Conservation (phyloP, 2,888 invertebrate genomes). For the Drosophila stalkeri region DNA sequence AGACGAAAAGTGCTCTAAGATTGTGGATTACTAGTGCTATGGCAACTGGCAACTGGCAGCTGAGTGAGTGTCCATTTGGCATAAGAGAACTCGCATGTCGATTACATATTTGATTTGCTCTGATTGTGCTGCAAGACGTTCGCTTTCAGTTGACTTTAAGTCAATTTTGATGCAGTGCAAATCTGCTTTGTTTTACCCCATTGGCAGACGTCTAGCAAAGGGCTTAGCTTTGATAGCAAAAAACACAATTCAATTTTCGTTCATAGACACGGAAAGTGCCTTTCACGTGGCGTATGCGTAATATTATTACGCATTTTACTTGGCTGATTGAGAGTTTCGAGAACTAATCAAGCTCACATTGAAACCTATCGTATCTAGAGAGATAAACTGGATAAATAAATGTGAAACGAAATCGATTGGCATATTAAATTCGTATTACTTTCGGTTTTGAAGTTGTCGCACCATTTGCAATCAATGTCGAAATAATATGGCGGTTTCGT, state of each 20-base stretch:
- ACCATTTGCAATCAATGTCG: conserved; percentile 76
- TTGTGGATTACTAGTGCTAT: conserved; percentile 26
- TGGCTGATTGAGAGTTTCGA: neutral
- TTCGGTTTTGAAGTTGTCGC: conserved; percentile 43
- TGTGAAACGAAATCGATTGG: conserved; percentile 42
- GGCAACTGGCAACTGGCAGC: neutral
- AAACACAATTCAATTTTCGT: conserved; percentile 56
- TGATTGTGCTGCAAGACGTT: conserved; percentile 40
- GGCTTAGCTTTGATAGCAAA: conserved; percentile 36
- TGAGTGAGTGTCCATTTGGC: conserved; percentile 21
- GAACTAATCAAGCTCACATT: conserved; percentile 3
- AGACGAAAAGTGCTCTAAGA: neutral
- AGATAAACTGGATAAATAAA: conserved; percentile 11
- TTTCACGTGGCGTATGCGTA: conserved; percentile 48
- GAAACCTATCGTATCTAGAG: neutral
- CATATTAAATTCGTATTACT: conserved; percentile 54
- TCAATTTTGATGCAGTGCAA: conserved; percentile 37
- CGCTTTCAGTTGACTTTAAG: conserved; percentile 36
- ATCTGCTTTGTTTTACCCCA: conserved; percentile 8
- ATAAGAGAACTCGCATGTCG: conserved; percentile 30
- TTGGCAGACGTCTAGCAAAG: conserved; percentile 27
- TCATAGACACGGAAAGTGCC: conserved; percentile 2
- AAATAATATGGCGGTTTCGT: conserved; percentile 77
- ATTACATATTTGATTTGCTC: conserved; percentile 62
- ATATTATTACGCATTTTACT: conserved; percentile 23